Conservation (phyloP, 2,888 invertebrate genomes). For the Adelognathus sp. region DNA sequence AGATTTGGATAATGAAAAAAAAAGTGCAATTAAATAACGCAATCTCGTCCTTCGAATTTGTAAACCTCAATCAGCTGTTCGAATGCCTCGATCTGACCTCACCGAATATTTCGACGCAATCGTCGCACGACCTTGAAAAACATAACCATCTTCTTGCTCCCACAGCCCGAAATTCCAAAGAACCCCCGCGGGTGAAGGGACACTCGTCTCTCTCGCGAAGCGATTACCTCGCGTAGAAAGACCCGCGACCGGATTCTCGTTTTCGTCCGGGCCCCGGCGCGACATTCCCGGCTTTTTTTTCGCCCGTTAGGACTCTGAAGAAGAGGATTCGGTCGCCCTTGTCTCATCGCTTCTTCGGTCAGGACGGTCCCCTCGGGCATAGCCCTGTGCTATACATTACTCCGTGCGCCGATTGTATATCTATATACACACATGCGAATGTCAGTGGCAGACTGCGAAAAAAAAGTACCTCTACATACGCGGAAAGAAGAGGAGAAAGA, state of each 20-base stretch:
- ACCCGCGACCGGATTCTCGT: constrained; percentile 67
- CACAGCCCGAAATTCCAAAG: neutral
- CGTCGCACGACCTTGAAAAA: neutral
- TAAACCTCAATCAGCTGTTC: neutral
- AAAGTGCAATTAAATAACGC: no score
- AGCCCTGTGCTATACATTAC: neutral
- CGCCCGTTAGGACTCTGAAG: neutral
- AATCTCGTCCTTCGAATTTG: no score
- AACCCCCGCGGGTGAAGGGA: neutral
- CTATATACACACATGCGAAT: constrained; percentile 1
- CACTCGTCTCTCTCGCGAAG: constrained; percentile 1
- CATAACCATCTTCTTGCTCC: neutral
- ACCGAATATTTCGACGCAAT: neutral
- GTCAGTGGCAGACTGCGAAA: constrained; percentile 10
- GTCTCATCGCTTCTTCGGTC: constrained; percentile 11
- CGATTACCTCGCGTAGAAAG: constrained; percentile 26
- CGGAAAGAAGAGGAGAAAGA: constrained; percentile 29
- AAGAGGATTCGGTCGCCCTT: constrained; percentile 16
- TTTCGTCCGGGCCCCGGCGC: constrained; percentile 63
- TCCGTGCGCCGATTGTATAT: neutral
- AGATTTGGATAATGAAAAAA: no score
- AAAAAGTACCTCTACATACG: constrained; percentile 11
- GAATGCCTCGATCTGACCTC: neutral
- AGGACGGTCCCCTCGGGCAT: constrained; percentile 6
- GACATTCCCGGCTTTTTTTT: constrained; percentile 74